Conservation (phyloP, 2,888 invertebrate genomes). For the Heliconius ismenius region DNA sequence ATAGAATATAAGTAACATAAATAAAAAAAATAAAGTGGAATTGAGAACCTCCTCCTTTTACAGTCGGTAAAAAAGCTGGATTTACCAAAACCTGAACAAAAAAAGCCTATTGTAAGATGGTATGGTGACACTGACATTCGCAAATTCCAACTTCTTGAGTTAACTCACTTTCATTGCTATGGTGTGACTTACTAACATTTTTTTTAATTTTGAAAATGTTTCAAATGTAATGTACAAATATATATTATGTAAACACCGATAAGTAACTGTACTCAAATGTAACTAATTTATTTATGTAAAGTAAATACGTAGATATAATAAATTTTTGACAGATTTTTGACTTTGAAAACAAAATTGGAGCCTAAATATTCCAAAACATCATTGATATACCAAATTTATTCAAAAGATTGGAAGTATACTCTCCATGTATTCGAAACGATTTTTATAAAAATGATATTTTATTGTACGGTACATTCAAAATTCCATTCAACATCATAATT, state of each 20-base stretch:
- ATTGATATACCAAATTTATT: background rate
- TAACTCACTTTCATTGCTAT: background rate
- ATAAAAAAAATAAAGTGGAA: background rate
- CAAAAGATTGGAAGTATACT: background rate
- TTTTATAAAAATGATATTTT: background rate
- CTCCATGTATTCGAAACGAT: background rate
- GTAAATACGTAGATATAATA: background rate
- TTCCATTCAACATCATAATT: conserved; percentile 38
- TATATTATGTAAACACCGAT: background rate
- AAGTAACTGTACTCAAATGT: background rate
- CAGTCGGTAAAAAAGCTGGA: too few relatives aligned
- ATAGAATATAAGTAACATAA: background rate
- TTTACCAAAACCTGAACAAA: too few relatives aligned
- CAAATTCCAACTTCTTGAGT: background rate
- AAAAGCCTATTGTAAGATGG: too few relatives aligned
- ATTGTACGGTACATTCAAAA: conserved; percentile 4
- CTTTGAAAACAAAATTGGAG: background rate
- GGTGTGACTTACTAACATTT: background rate
- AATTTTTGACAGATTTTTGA: background rate
- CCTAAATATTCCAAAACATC: background rate
- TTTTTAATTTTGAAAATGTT: background rate
- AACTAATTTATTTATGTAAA: background rate
- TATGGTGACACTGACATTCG: too few relatives aligned
- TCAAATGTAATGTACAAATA: background rate
- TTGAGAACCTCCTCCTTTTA: too few relatives aligned